Percentiles rank a stretch among this genome's conserved stretches.
phyloP scores from a whole-genome alignment of 2,888 invertebrate genomes.

The Synanthedon vespiformis region DNA sequence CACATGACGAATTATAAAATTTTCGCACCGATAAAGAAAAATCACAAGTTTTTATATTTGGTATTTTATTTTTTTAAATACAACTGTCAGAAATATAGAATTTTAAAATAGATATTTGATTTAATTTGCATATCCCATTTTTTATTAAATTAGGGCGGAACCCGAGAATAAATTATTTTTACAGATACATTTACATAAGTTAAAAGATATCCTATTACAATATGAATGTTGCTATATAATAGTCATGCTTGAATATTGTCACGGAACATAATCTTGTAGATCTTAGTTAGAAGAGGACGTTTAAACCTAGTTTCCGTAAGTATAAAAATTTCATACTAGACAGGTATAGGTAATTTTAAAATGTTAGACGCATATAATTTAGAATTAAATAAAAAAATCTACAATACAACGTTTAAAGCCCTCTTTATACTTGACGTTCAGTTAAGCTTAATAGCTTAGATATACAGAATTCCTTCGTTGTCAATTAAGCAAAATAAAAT shows the following conservation, averaged over 20 bases:
- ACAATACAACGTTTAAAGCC: too few species aligned
- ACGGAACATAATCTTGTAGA: conserved; percentile 1
- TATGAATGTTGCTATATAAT: not conserved
- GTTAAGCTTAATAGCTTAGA: too few species aligned
- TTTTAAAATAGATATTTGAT: not conserved
- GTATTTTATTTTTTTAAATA: too few species aligned
- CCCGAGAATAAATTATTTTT: not conserved
- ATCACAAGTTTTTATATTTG: too few species aligned
- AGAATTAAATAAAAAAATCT: too few species aligned
- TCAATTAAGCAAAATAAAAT: too few species aligned
- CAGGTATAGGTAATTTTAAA: too few species aligned
- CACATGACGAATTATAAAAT: conserved; percentile 30
- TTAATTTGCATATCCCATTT: not conserved
- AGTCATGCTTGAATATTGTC: not conserved
- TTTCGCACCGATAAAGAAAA: not conserved
- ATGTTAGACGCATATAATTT: too few species aligned
- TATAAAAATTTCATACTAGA: not conserved
- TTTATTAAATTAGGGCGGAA: not conserved
- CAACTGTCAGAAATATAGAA: too few species aligned
- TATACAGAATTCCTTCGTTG: too few species aligned
- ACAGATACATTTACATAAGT: not conserved
- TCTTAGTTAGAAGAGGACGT: not conserved
- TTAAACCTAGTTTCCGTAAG: not conserved
- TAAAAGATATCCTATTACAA: not conserved
- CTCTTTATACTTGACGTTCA: too few species aligned